Base-by-base conservation (phyloP, 2,113 vertebrate genomes). In the Silurus meridionalis region DNA sequence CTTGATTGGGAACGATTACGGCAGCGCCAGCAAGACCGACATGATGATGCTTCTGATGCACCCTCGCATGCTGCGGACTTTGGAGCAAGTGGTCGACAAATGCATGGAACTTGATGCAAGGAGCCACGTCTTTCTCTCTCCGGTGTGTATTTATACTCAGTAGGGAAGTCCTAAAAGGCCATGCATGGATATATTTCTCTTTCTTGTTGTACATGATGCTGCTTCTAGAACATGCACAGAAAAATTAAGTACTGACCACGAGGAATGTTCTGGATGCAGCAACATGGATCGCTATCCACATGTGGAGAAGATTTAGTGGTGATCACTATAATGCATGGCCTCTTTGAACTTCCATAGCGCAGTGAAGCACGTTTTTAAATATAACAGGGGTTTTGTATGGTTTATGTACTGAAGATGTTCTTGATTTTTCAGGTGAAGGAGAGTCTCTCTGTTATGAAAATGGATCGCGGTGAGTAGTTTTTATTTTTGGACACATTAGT, bases 71-170 rank as follows among this genome's bases (percentile, higher is more conserved):
- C 94, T 98, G 86, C 95, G 96, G 53, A 95, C 96, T 88, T 92
- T 99, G 79, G 96, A 97, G 64, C 95, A 98, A 89, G 96, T 99
- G 91, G 95, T 99, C 23, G 95, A 97, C 90, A 96, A 94, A 25
- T 98, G 96, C 28, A 94, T 97, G 83, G 96, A 97, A 82, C 92
- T 96, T 0, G 96, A 96, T 79, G 95, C 95, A 74, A 95, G 95
- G 66, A 96, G 97, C 87, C 83, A 69, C 0, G 71, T n/a, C 0
- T 90, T 90, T 67, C 92, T 96, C 64, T 91, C 91, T 28, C 93
- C 93, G 93, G 95, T 95, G 91, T 83, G 81, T 85, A 50, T 66
- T 9, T 21, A 8, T 60, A 37, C 37, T 37, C 37, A 37, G 37
- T 37, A 37, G 2, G 37, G 37, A 37, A 37, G 37, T 37, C 37